Percentiles rank a stretch among this genome's conserved stretches.
Conservation (phyloP, 2,113 vertebrate species). For the Nibea coibor region DNA sequence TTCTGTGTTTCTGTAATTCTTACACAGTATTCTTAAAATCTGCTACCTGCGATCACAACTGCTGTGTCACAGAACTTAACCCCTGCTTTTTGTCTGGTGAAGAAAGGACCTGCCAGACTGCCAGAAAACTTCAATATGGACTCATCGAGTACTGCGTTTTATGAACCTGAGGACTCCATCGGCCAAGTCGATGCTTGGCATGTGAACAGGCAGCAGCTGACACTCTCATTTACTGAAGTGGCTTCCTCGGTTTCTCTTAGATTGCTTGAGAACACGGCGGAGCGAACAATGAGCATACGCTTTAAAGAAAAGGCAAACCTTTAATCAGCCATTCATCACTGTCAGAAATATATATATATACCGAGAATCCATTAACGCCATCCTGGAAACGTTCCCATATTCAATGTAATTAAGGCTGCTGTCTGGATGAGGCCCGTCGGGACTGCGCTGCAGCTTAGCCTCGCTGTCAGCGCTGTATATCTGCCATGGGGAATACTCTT, state of each 20-base stretch:
- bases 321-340: conserved; percentile 33
- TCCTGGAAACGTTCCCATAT: conserved; percentile 36
- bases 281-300: neutral
- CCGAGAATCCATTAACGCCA: conserved; percentile 11
- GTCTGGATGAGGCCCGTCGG: neutral
- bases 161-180: neutral
- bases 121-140: too few relatives aligned
- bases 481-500: neutral
- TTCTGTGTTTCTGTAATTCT: neutral
- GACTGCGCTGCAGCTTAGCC: neutral
- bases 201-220: conserved; percentile 3
- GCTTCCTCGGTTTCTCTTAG: conserved; percentile 7
- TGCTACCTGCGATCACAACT: conserved; percentile 15
- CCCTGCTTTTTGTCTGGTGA: neutral
- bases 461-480: neutral
- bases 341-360: neutral
- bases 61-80: neutral
- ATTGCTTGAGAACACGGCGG: neutral
- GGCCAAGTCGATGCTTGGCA: neutral
- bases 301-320: neutral
- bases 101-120: neutral
- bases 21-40: conserved; percentile 6
- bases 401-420: conserved; percentile 27
- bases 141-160: neutral
- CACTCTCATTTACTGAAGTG: conserved; percentile 15